Conservation (phyloP, 2,797 vertebrate species). For the Esox masquinongy region DNA sequence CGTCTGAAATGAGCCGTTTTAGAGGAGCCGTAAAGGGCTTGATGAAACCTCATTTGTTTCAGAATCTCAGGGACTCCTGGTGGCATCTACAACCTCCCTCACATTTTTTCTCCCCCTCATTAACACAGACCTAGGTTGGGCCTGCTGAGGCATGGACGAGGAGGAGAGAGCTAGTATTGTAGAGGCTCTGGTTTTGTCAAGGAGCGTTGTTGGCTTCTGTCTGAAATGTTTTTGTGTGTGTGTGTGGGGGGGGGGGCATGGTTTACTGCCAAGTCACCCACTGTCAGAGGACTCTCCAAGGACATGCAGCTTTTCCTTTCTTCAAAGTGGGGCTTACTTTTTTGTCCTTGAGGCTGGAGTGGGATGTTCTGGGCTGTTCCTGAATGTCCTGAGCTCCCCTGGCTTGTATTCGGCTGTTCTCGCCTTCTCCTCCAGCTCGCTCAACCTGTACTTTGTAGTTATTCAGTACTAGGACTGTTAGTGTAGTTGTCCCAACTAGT, state of each 20-base stretch:
- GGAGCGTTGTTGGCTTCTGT: conserved; percentile 39
- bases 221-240: conserved; percentile 19
- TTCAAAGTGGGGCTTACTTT: conserved; percentile 56
- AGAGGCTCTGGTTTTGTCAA: conserved; percentile 56
- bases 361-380: conserved; percentile 24
- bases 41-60: conserved; percentile 62
- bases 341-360: neutral
- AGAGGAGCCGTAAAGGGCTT: conserved; percentile 53
- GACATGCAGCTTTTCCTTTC: conserved; percentile 59
- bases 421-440: neutral
- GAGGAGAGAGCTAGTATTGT: conserved; percentile 30
- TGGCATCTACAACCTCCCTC: conserved; percentile 34
- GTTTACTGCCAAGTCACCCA: conserved; percentile 53
- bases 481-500: neutral
- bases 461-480: neutral
- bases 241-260: neutral
- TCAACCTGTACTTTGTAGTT: conserved; percentile 39
- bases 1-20: conserved; percentile 59
- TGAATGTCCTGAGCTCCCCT: conserved; percentile 23
- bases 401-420: neutral
- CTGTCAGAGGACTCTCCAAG: conserved; percentile 55
- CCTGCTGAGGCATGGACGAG: conserved; percentile 6
- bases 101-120: conserved; percentile 12
- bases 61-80: conserved; percentile 29
- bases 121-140: neutral